Base-by-base conservation (phyloP, 1,140 invertebrate species). In the Saccostrea cuccullata region DNA sequence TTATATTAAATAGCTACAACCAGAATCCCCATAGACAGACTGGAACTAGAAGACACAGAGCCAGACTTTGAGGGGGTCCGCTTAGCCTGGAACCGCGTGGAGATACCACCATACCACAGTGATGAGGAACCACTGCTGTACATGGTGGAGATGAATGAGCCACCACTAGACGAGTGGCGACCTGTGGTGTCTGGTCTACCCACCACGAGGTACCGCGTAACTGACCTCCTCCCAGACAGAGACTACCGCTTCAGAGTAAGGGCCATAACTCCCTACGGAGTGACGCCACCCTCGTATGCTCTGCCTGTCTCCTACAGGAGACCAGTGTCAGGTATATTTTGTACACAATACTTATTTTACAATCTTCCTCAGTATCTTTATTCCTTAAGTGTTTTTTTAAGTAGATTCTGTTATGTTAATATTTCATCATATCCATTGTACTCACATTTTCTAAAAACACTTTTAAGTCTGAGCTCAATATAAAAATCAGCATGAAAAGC, bases 211-310 rank as follows among this genome's bases (percentile, higher is more conserved):
- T 94, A 93, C 88, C 86, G 92, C 3, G 86, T 94, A 0, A 92
- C 92, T 17, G 93, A 93, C 77, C 90, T 94, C 56, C 86, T 90
- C 23, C 91, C 93, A 56, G 92, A 93, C 26, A 90, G 96, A 89
- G 97, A 98, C 55, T 99, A 99, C 94, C 98, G 99, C 90, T 99
- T 99, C 96, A 96, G 98, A 84, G 98, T 99, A 2, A 97, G 98
- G 96, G 98, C 98, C 89, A 98, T 99, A 95, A 99, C 99, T 95
- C 97, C 98, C 92, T 99, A 99, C 94, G 99, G 98, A 82, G 96
- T 97, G 84, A 99, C 98, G n/a, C 98, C 99, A 91, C 98, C 98
- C 11, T 93, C 94, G 2, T 90, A 91, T 36, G 87, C 88, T 70
- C 91, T 90, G 67, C 92, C 90, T 6, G 91, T 92, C 4, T 89